Evolutionary conservation across 2,113 vertebrate genomes (phyloP).

Genomic region (Phoenicopterus ruber): DNA sequence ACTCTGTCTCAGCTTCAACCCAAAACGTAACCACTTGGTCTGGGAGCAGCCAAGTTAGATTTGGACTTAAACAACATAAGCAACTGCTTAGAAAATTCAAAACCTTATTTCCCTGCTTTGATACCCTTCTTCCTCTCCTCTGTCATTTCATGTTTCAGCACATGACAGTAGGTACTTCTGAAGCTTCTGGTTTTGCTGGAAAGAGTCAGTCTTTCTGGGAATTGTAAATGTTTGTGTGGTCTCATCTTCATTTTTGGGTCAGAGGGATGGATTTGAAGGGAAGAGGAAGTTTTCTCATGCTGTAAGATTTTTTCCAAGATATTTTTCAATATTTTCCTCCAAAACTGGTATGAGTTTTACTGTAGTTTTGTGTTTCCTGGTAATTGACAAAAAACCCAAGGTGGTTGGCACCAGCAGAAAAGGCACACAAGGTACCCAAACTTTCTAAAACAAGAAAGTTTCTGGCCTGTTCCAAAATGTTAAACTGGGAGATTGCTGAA

Average conservation of each 20-base stretch:
- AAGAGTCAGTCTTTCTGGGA: background rate
- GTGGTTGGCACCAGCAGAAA: background rate
- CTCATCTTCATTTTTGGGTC: background rate
- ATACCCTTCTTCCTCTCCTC: background rate
- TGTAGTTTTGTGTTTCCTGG: background rate
- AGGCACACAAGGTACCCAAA: background rate
- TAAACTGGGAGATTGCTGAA: background rate
- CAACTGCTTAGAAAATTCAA: background rate
- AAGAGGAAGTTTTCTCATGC: background rate
- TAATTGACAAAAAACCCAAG: background rate
- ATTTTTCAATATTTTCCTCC: background rate
- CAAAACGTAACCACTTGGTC: background rate
- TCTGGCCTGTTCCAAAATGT: background rate
- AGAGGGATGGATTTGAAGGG: background rate
- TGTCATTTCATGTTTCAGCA: background rate
- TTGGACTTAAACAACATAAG: background rate
- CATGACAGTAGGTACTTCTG: background rate
- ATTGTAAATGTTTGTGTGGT: background rate
- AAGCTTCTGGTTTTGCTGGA: background rate
- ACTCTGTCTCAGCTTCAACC: background rate
- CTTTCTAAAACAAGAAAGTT: background rate
- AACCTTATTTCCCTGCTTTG: background rate
- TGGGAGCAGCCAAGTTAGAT: background rate
- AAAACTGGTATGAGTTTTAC: background rate
- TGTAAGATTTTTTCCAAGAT: background rate